Base-by-base conservation (phyloP, 2,797 vertebrate species). In the Falco cherrug region DNA sequence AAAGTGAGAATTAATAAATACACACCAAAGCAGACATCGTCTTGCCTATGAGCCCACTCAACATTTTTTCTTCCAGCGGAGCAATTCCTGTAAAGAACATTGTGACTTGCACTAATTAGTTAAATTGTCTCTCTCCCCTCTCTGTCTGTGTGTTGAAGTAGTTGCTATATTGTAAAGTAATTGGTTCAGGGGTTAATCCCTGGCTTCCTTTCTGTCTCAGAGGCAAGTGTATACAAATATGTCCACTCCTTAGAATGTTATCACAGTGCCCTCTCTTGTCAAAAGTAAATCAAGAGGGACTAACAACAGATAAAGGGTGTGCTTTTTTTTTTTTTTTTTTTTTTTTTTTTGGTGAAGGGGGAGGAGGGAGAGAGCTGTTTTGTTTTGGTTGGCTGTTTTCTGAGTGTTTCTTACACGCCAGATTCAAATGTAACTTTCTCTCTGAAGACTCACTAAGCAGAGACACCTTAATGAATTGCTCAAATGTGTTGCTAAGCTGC, bases 241-340 rank as follows among this genome's bases (percentile, higher is more conserved):
- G 97, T 98, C 98, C 97, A 98, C 96, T 97, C 93, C 96, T 97
- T 97, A 97, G 33, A 98, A 96, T 98, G 98, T 98, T 96, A 98
- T 98, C 97, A 98, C 97, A 98, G 98, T 98, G 98, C 98, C 98
- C 98, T 98, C 98, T 98, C 98, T 98, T 98, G 98, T 98, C 97
- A 98, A 98, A 82, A 92, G 84, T 95, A 98, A 93, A 87, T 87
- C 76, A 75, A 90, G 78, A 86, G 85, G 81, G 59, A 93, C 60
- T 70, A 83, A 85, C 20, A 68, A 53, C 37, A 53, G 43, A 93
- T 81, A 78, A 68, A 81, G 48, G 21, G 20, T 68, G 17, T 25
- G 29, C 77, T 89, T 39, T 24, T 24, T 13, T 26, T 31, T 18
- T 31, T 28, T 61, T 11, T 22, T 11, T 22, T 26, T 31, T 14